Conservation (phyloP, 2,113 vertebrate species). For the Carassius auratus region DNA sequence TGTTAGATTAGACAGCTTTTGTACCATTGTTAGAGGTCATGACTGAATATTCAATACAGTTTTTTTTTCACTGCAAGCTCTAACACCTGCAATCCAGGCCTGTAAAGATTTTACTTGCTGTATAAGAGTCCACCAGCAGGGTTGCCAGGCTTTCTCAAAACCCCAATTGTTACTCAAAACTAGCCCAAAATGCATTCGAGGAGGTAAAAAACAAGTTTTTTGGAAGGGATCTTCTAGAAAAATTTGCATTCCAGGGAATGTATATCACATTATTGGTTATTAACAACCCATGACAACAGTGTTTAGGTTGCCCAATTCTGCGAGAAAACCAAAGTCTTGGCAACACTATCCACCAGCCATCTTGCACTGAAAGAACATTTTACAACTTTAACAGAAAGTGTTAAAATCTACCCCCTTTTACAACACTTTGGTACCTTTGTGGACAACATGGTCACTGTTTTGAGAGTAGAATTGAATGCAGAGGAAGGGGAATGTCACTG, state of each 20-base stretch:
- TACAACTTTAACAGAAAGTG: conserved; percentile 19
- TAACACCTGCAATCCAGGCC: conserved; percentile 53
- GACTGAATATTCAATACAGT: conserved; percentile 13
- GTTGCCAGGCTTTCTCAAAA: no score
- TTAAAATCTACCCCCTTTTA: background rate
- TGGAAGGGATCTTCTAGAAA: no score
- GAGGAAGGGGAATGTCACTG: conserved; percentile 20
- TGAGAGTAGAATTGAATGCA: conserved; percentile 20
- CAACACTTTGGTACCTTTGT: conserved; percentile 1
- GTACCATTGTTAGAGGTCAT: background rate
- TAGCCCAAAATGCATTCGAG: no score
- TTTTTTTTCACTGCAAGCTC: conserved; percentile 48
- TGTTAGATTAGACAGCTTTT: background rate
- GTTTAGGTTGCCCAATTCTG: no score
- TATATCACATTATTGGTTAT: no score
- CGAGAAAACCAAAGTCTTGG: no score
- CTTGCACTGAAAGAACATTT: conserved; percentile 37
- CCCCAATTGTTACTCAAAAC: no score
- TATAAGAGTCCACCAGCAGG: conserved; percentile 9
- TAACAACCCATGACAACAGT: no score
- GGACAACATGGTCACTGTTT: conserved; percentile 5
- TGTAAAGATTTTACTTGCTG: conserved; percentile 36
- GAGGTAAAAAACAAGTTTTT: no score
- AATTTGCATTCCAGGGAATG: no score
- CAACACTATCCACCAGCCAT: background rate